Conservation (phyloP, 2,888 invertebrate genomes). For the Pimpla rufipes region DNA sequence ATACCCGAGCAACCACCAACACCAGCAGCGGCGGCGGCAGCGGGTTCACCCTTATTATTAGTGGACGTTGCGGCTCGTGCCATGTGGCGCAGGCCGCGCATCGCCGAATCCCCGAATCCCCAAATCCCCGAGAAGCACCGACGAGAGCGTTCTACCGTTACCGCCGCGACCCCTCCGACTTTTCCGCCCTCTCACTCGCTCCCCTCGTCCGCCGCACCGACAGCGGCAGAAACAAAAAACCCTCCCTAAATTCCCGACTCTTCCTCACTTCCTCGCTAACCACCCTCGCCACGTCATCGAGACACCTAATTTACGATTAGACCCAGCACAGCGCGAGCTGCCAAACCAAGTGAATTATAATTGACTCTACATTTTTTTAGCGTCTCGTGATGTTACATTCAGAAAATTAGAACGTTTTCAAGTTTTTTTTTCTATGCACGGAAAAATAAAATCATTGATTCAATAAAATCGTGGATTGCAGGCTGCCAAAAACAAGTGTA, state of each 20-base stretch:
- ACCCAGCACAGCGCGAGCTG: not conserved
- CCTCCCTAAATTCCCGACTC: not conserved
- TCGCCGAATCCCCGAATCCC: constrained; percentile 53
- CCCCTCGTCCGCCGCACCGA: not conserved
- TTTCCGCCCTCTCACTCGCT: constrained; percentile 8
- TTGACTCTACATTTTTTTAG: not conserved
- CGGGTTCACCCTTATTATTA: constrained; percentile 72
- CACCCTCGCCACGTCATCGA: constrained; percentile 74
- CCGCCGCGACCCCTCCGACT: constrained; percentile 1
- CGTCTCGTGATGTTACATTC: too few relatives aligned
- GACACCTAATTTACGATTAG: constrained; percentile 76
- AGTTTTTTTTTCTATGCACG: too few relatives aligned
- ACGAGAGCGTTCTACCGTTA: constrained; percentile 20
- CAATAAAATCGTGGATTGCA: too few relatives aligned
- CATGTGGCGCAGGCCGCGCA: constrained; percentile 76
- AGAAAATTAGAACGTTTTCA: too few relatives aligned
- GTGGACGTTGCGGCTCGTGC: constrained; percentile 78
- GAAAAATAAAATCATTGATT: too few relatives aligned
- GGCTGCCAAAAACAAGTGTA: too few relatives aligned
- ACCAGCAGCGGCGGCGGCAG: constrained; percentile 28
- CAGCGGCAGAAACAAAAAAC: too few relatives aligned
- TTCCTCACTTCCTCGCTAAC: constrained; percentile 37
- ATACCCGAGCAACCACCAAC: constrained; percentile 66
- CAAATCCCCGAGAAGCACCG: constrained; percentile 44
- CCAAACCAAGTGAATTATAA: not conserved